Evolutionary conservation across 2,888 invertebrate genomes (phyloP), one percentile per base, ranked within the genome.

Genomic region (Leucophenga maculata): DNA sequence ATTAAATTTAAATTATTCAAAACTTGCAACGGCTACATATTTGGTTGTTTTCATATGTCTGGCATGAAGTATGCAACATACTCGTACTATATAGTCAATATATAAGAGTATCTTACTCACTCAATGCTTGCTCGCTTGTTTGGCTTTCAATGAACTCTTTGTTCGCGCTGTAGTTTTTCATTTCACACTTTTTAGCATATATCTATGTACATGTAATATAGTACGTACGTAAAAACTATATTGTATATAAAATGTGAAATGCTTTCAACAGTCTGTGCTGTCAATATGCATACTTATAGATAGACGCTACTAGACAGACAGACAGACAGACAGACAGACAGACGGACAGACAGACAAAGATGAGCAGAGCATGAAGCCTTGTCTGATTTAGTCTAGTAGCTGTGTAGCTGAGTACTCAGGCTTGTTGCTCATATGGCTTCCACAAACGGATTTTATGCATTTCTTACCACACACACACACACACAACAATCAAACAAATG

Each of bases 341-440:
- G 64, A 64, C 50, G 50, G 48, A 65, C 31, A 22, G 26, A 50
- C 26, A 65, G 32, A 20, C 60, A 6, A 6, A 52, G 52, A 52
- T 52, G 31, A n/a, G 22, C 55, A 55, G 54, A 22, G 31, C 18
- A 16, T 16, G 60, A 20, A 55, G 55, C 22, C 55, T 14, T 22
- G 18, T 57, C 14, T 22, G 22, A 22, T 14, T 22, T 26, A 18
- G 22, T 57, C 26, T 57, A 57, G 9, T 6, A 6, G 1, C 16
- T 3, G 77, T 72, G 75, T n/a, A n/a, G n/a, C 70, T 75, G 70
- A 39, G 74, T 6, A 39, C 70, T 69, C 68, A 69, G 65, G 68
- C 65, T 65, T 60, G 69, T 69, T 67, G 55, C 74, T 81, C 78
- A 73, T 81, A 80, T 80, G 80, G 80, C 80, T 80, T 80, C 80